Base-by-base conservation (phyloP, 2,113 vertebrate species). In the Upupa epops region DNA sequence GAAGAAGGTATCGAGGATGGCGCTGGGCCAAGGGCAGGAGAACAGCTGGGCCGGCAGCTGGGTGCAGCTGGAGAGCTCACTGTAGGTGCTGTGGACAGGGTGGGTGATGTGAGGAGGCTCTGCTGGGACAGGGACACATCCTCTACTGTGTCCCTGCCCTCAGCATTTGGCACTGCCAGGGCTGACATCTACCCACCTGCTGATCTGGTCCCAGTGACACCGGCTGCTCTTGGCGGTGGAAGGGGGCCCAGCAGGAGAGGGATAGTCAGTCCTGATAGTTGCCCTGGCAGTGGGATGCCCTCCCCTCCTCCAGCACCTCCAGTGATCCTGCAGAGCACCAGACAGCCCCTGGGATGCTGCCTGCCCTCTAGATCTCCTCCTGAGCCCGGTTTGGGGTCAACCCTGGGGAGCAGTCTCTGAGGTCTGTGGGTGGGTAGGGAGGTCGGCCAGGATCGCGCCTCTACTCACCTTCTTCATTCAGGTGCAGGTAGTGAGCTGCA, bases 131-230 rank as follows among this genome's bases (percentile, higher is more conserved):
- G 51, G 28, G 66, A 61, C 63, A 34, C 1, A 1, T 32, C 56
- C 61, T 7, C 37, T 2, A 3, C 0, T 0, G 31, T 1, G 0
- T 52, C 22, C 46, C 48, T 1, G 5, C 61, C 73, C 42, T 0
- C 0, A 52, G 28, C 15, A 0, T 15, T 25, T 0, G 0, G 71
- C 63, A 29, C 26, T 1, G 1, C 42, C 1, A 1, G 56, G 9
- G 24, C 17, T 32, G 26, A 31, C 6, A 2, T 36, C 1, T 1
- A 58, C 88, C 11, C 31, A 79, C 84, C 90, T 89, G 74, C 84
- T 52, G 6, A 76, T 72, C 24, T 51, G 51, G 36, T 93, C 76
- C 88, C 92, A 95, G 51, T 1, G 5, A 54, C 93, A 95, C 24
- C 1, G 3, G 26, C 32, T 83, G 32, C 68, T 11, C 54, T 80